Evolutionary conservation across 2,797 vertebrate species (phyloP).

Genomic region (Phalloptychus januarius): DNA sequence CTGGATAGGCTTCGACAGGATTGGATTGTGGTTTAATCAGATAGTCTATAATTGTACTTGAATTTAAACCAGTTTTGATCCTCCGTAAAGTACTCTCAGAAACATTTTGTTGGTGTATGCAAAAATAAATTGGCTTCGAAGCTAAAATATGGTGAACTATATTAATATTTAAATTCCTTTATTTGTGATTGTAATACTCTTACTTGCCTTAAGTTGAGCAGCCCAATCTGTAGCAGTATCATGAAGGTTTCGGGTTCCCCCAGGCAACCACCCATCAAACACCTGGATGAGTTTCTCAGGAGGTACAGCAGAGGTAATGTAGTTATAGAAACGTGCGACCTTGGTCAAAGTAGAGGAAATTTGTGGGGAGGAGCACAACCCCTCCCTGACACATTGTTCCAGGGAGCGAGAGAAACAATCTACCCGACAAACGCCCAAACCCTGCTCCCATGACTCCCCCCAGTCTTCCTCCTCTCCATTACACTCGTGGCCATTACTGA

Average conservation of each 20-base stretch:
- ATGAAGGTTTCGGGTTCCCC: constrained; percentile 42
- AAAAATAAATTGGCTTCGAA: neutral
- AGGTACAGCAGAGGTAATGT: constrained; percentile 81
- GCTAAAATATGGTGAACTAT: neutral
- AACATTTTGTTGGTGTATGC: neutral
- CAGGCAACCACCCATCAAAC: constrained; percentile 63
- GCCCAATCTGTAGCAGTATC: constrained; percentile 75
- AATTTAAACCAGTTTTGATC: neutral
- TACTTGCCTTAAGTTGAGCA: constrained; percentile 78
- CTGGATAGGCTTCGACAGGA: neutral
- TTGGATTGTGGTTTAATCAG: constrained; percentile 1
- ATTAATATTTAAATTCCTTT: neutral
- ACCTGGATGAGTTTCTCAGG: constrained; percentile 83
- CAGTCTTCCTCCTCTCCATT: constrained; percentile 56
- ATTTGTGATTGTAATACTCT: neutral
- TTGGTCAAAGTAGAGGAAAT: constrained; percentile 77
- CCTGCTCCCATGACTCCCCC: constrained; percentile 77
- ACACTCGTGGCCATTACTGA: constrained; percentile 61
- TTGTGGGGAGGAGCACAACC: constrained; percentile 74
- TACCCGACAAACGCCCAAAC: constrained; percentile 76
- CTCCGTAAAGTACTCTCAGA: neutral
- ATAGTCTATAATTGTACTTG: neutral
- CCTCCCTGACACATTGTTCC: constrained; percentile 79
- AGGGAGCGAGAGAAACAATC: constrained; percentile 83
- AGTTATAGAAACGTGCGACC: constrained; percentile 81